Evolutionary conservation across 1,140 invertebrate species (phyloP).

Genomic region (Zaprionus camerounensis): DNA sequence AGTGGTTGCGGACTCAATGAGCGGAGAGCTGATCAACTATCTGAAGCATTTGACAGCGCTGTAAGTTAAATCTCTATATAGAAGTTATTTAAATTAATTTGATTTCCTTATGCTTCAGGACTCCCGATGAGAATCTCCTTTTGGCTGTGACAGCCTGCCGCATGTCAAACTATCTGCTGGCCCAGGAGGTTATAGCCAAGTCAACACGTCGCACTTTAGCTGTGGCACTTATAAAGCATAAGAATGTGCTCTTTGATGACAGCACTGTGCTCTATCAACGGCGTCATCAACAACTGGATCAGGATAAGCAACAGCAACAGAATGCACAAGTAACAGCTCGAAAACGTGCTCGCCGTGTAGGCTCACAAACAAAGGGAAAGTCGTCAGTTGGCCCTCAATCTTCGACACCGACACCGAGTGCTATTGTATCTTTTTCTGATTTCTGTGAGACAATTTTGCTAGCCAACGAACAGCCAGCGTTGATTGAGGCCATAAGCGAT

Average conservation of each 20-base stretch:
- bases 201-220: constrained; percentile 64
- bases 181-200: constrained; percentile 70
- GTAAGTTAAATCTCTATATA: constrained; percentile 46
- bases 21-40: constrained; percentile 78
- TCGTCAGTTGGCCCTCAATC: neutral
- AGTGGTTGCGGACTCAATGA: constrained; percentile 78
- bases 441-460: constrained; percentile 80
- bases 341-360: constrained; percentile 40
- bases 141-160: constrained; percentile 78
- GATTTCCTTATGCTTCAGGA: constrained; percentile 30
- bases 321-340: neutral
- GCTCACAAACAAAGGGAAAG: constrained; percentile 29
- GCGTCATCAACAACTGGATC: constrained; percentile 54
- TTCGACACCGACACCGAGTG: constrained; percentile 46
- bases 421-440: constrained; percentile 77
- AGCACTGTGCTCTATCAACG: constrained; percentile 73
- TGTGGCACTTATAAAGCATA: constrained; percentile 72
- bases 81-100: neutral
- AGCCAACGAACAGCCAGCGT: constrained; percentile 65
- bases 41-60: constrained; percentile 67
- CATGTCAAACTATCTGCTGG: constrained; percentile 80
- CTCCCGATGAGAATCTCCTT: constrained; percentile 71
- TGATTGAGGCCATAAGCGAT: constrained; percentile 82
- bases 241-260: constrained; percentile 80
- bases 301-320: constrained; percentile 17